Conservation (phyloP, 2,888 invertebrate species). For the Noctua comes region DNA sequence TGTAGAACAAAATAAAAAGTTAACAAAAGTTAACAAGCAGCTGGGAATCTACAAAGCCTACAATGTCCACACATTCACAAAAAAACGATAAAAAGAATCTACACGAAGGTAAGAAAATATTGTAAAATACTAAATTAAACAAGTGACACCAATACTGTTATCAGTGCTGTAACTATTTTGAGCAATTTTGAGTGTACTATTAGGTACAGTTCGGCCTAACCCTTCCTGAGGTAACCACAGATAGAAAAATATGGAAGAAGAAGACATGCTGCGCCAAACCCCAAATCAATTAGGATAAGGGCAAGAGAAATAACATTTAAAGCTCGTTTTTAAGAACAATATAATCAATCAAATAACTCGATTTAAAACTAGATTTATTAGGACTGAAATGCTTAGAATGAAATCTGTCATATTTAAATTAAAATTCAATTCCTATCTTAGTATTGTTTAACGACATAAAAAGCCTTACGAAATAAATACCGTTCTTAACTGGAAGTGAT, state of each 20-base stretch:
- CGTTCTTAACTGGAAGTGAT: not conserved
- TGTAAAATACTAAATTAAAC: too few species aligned
- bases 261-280: not conserved
- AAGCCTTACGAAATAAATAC: not conserved
- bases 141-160: too few species aligned
- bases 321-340: not conserved
- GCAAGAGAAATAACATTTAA: not conserved
- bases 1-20: too few species aligned
- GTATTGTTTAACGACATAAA: not conserved
- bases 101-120: too few species aligned
- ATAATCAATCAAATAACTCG: not conserved
- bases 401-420: not conserved
- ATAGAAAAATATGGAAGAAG: not conserved
- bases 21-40: too few species aligned
- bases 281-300: not conserved
- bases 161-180: too few species aligned
- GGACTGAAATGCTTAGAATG: not conserved
- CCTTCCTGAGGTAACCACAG: not conserved
- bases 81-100: too few species aligned
- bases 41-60: too few species aligned
- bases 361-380: not conserved
- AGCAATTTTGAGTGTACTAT: too few species aligned
- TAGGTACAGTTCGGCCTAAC: too few species aligned
- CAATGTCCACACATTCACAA: too few species aligned
- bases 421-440: not conserved